Evolutionary conservation across 1,140 invertebrate genomes (phyloP), one percentile per base, ranked within the genome.

Genomic region (Tetramorium simillimum): DNA sequence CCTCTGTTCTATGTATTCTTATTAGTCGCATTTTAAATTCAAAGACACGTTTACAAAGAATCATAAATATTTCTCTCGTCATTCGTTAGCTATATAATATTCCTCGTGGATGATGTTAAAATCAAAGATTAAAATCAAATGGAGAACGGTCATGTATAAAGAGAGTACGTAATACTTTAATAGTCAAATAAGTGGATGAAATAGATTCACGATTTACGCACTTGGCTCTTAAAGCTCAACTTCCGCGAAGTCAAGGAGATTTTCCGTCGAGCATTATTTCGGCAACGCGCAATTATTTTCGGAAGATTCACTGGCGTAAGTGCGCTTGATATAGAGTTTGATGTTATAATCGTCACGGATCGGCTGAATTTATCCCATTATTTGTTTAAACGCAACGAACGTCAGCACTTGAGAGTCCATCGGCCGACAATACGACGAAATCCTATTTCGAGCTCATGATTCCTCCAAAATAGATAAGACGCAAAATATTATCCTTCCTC

Each of bases 331-430:
- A 85, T 85, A 85, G 81, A 76, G 9, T 43, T n/a, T 43, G 72
- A 76, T 76, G 76, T 85, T 85, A 85, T 85, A 76, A 76, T 85
- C 81, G 56, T 85, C 81, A 53, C 24, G 1, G 40, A 73, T 76
- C 56, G 43, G 53, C 43, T 28, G 18, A 51, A 85, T 76, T 85
- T 85, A 85, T 60, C 81, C 56, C 24, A 12, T 63, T 85, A 85
- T 85, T 85, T 85, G 56, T 85, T 85, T 85, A 62, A 76, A 62
- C 81, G 70, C 65, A 53, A 60, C 69, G 51, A 76, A 73, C 81
- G 53, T 73, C 81, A 85, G 81, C 70, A 28, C 12, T 21, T 21
- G 33, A 60, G 69, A 70, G 80, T 73, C 60, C 51, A 69, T 72
- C 80, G 69, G 53, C 69, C 53, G 53, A 73, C 37, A 73, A 76